Base-by-base conservation (phyloP, 2,888 invertebrate genomes). In the Trisateles emortualis region DNA sequence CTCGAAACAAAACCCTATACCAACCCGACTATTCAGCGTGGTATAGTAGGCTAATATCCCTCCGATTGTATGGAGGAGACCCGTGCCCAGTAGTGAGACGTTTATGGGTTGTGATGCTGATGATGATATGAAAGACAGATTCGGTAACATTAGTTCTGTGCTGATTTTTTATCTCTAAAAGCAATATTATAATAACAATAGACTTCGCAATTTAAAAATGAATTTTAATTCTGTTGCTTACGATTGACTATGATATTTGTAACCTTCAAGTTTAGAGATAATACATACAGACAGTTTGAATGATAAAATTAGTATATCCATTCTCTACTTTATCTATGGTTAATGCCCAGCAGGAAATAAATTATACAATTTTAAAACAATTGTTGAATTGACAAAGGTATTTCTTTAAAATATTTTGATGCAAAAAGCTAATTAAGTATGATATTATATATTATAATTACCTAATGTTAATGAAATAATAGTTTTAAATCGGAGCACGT, bases 401-500 rank as follows among this genome's bases (percentile, higher is more conserved):
- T 35, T 10, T 2, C 10, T 10, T 41, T n/a, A n/a, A 41, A 32
- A 19, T 33, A 16, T 30, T 30, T 30, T 3, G 2, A n/a, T 13
- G 8, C 9, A 19, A 8, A 40, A 22, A 33, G 53, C 38, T 58
- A 72, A 69, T 65, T 64, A 59, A 17, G 14, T 45, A 11, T 11
- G 26, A 46, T 50, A 48, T n/a, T n/a, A n/a, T n/a, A n/a, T n/a
- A n/a, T n/a, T 33, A 38, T 56, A 56, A 54, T 55, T 50, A 55
- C 42, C 42, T 39, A 56, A 44, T 44, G 49, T 26, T 50, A 58
- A 45, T 49, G 54, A 60, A 73, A 62, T 53, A 64, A 59, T 50
- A 46, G 40, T 62, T 63, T 55, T 43, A 47, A 58, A 74, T 62
- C 60, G 38, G 48, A 36, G 60, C 49, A 53, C 59, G 65, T 52